Evolutionary conservation across 2,113 vertebrate species (phyloP).

Genomic region (Pangasianodon hypophthalmus): DNA sequence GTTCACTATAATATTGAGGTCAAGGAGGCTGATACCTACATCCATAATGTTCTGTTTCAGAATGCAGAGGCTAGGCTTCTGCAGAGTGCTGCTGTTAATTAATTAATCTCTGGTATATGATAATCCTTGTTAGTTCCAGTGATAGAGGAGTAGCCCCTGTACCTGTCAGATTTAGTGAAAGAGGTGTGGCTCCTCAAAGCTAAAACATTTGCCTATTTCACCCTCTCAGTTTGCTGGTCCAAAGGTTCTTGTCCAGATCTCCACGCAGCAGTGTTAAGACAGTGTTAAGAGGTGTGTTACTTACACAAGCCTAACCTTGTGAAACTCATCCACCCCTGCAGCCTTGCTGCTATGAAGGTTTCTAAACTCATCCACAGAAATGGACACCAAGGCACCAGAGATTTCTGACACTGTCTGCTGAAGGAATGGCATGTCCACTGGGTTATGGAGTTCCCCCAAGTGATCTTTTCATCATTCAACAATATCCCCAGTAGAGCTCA

Average conservation of each 20-base stretch:
- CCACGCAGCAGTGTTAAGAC: neutral
- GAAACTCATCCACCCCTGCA: no score
- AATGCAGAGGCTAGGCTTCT: neutral
- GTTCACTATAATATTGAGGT: conserved; percentile 45
- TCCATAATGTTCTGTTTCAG: neutral
- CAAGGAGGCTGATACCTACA: conserved; percentile 24
- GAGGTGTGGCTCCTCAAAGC: neutral
- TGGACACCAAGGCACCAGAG: neutral
- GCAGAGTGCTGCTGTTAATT: neutral
- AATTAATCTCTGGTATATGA: neutral
- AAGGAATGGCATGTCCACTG: neutral
- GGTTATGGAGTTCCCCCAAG: neutral
- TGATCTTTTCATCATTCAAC: neutral
- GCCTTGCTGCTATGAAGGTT: neutral
- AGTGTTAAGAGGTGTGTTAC: neutral
- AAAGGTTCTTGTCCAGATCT: neutral
- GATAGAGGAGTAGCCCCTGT: neutral
- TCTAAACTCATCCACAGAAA: neutral
- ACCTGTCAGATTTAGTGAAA: neutral
- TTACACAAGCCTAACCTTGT: neutral
- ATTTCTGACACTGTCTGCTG: neutral
- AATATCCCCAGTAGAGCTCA: neutral
- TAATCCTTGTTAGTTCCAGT: neutral
- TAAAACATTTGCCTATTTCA: neutral
- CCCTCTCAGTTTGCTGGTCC: neutral